phyloP scores from a whole-genome alignment of 1,140 invertebrate genomes.

The Triops longicaudatus region DNA sequence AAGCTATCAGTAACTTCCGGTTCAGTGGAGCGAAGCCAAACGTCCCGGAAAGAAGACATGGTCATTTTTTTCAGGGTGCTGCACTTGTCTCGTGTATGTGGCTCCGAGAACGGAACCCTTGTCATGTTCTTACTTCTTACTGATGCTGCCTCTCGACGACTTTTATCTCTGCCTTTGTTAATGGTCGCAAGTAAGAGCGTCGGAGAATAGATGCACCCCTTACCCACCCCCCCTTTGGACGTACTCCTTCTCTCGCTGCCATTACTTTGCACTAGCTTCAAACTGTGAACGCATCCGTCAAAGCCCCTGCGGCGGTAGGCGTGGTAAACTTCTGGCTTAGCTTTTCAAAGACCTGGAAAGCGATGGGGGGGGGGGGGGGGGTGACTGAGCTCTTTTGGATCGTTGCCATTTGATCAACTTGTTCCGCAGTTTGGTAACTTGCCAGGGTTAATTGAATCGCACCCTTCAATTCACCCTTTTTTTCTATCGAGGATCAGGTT shows the following conservation, averaged over 20 bases:
- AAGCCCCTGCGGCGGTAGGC: not conserved
- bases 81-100: not conserved
- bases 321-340: not conserved
- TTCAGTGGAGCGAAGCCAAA: conserved; percentile 14
- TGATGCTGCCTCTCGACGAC: conserved; percentile 3
- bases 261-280: conserved; percentile 15
- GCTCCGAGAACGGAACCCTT: not conserved
- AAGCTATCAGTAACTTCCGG: conserved; percentile 14
- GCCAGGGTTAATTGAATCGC: conserved; percentile 14
- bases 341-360: not conserved
- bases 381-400: not conserved
- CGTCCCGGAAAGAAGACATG: conserved; percentile 14
- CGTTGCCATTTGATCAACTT: conserved; percentile 3
- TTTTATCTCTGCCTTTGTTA: not conserved
- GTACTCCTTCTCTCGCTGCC: not conserved
- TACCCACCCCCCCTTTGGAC: no score
- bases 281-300: not conserved
- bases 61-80: not conserved
- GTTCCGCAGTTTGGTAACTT: conserved; percentile 14
- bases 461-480: conserved; percentile 8
- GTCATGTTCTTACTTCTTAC: not conserved
- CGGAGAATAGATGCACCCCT: not conserved
- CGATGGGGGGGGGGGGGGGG: no score
- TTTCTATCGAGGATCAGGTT: not conserved
- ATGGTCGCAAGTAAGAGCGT: not conserved